These are phyloP conservation scores for Protonemura montana DNA, from an alignment of 2,888 invertebrate species.

Conservation along the genomic window DNA sequence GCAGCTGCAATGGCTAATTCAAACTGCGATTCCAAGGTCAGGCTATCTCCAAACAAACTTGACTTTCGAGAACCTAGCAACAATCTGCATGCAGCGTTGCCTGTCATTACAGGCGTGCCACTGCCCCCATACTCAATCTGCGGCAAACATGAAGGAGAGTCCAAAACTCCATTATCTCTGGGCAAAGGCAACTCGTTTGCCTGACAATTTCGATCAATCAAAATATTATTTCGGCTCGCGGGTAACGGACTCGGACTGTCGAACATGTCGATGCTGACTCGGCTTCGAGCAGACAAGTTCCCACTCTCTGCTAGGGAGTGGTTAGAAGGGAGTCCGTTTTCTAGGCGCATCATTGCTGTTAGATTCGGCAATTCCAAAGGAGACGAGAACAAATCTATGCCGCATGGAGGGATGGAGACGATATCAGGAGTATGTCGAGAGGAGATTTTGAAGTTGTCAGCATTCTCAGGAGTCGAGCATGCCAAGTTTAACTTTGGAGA, in stretches of 20 bases:
- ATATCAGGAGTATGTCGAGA: background rate
- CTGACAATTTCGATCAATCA: background rate
- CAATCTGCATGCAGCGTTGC: background rate
- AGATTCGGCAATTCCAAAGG: slow-evolving; percentile 10
- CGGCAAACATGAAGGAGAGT: background rate
- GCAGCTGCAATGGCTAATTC: background rate
- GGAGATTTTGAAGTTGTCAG: background rate
- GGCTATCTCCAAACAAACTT: background rate
- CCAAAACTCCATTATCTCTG: background rate
- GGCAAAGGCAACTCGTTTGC: background rate
- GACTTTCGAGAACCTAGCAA: background rate
- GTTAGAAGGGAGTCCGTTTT: background rate
- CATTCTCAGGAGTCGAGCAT: background rate
- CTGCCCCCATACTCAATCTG: background rate
- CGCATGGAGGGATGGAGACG: too few species aligned
- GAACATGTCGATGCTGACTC: slow-evolving; percentile 21
- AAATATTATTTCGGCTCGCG: background rate
- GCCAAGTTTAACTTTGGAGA: background rate
- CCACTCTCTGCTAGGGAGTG: background rate
- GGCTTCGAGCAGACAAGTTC: background rate
- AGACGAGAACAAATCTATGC: slow-evolving; percentile 20
- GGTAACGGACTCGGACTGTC: background rate
- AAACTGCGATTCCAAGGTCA: background rate
- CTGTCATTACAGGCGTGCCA: background rate
- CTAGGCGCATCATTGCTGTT: background rate